phyloP scores from a whole-genome alignment of 1,140 invertebrate species.

The Campoletis sonorensis region DNA sequence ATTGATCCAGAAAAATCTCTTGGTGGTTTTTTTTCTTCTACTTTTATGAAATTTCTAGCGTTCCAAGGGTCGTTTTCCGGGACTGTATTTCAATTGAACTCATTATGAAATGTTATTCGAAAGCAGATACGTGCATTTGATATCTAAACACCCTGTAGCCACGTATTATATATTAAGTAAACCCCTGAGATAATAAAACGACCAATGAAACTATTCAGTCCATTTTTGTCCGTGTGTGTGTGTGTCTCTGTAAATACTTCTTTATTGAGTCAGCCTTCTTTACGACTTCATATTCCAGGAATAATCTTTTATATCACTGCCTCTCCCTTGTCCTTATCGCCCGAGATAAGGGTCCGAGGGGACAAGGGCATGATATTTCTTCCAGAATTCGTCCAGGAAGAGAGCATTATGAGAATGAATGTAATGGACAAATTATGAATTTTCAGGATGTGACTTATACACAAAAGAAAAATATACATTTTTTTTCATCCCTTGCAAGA shows the following conservation, averaged over 20 bases:
- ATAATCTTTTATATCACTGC: neutral
- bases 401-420: no score
- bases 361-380: no score
- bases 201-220: neutral
- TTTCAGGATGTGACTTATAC: no score
- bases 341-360: neutral
- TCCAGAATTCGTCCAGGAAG: no score
- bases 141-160: neutral
- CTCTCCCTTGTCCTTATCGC: neutral
- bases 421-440: no score
- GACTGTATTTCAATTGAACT: no score
- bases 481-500: no score
- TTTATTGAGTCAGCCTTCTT: constrained; percentile 39
- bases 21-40: neutral
- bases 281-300: constrained; percentile 38
- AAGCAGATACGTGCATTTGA: neutral
- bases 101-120: no score
- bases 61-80: no score
- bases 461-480: no score
- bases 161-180: neutral
- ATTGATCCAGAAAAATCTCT: neutral
- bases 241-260: neutral
- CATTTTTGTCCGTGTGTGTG: neutral
- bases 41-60: neutral
- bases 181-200: constrained; percentile 18